These are phyloP conservation scores for Sebastes taczanowskii DNA, from an alignment of 2,797 vertebrate genomes.

Conservation along the genomic window DNA sequence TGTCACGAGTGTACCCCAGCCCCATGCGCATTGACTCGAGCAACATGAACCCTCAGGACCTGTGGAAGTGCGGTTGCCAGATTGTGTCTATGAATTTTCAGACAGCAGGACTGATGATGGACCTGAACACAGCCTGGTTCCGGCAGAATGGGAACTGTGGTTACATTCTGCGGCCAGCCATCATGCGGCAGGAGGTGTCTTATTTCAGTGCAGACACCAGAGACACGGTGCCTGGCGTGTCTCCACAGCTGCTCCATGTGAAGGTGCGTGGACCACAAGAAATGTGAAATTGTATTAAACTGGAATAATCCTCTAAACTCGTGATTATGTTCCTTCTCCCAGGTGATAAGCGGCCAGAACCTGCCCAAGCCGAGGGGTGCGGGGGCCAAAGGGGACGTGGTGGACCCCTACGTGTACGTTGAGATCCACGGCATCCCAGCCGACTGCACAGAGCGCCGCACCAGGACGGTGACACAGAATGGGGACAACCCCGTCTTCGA, in stretches of 20 bases:
- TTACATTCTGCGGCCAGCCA: conserved; percentile 91
- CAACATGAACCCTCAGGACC: conserved; percentile 96
- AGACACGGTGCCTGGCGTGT: conserved; percentile 93
- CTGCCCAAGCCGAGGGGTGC: conserved; percentile 93
- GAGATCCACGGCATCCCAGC: conserved; percentile 97
- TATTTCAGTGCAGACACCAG: conserved; percentile 94
- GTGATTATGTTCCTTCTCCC: background rate
- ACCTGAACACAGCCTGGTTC: conserved; percentile 95
- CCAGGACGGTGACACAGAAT: conserved; percentile 91
- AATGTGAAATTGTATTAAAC: background rate
- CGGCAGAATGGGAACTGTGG: conserved; percentile 93
- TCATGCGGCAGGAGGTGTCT: conserved; percentile 94
- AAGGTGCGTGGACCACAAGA: conserved; percentile 72
- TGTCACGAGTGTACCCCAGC: conserved; percentile 90
- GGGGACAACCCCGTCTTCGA: conserved; percentile 95
- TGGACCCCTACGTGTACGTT: conserved; percentile 94
- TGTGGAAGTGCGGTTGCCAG: conserved; percentile 96
- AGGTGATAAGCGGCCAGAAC: conserved; percentile 94
- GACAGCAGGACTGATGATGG: conserved; percentile 95
- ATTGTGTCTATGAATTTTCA: conserved; percentile 97
- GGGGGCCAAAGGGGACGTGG: conserved; percentile 92
- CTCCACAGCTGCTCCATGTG: conserved; percentile 94
- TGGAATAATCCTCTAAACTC: background rate
- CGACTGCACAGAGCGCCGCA: conserved; percentile 92
- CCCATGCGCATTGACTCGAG: conserved; percentile 93